Evolutionary conservation across 2,888 invertebrate genomes (phyloP).

Genomic region (Troides oblongomaculatus): DNA sequence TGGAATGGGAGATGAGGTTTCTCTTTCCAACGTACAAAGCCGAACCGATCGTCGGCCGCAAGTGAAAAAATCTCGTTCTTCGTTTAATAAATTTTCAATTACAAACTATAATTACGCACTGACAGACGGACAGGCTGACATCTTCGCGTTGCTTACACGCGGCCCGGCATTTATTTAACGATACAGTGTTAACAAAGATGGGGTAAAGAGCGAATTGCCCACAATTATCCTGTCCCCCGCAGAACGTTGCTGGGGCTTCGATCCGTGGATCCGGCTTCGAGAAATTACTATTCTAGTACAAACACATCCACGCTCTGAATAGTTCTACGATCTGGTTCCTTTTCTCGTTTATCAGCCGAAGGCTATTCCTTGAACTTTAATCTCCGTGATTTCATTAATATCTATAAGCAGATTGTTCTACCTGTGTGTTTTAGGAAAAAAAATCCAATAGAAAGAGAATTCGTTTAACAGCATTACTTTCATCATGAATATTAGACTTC

Average conservation of each 20-base stretch:
- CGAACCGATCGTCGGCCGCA: not conserved
- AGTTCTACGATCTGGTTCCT: no score
- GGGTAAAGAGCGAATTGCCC: slow-evolving; percentile 17
- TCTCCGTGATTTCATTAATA: no score
- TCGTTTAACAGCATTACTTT: no score
- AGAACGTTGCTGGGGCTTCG: slow-evolving; percentile 16
- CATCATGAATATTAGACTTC: no score
- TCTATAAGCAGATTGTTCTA: no score
- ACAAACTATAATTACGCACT: slow-evolving; percentile 16
- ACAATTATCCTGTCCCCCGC: slow-evolving; percentile 19
- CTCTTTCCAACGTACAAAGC: no score
- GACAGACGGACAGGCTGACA: slow-evolving; percentile 9
- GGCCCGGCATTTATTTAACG: slow-evolving; percentile 16
- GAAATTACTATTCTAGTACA: slow-evolving; percentile 1
- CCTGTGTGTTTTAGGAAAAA: no score
- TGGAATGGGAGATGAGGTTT: no score
- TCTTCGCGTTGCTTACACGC: not conserved
- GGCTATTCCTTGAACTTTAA: no score
- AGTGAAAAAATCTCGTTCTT: not conserved
- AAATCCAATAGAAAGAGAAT: no score
- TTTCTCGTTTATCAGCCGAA: no score
- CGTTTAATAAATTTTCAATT: slow-evolving; percentile 19
- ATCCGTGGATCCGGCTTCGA: slow-evolving; percentile 1
- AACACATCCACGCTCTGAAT: no score
- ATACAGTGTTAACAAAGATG: slow-evolving; percentile 10